Evolutionary conservation across 92 coral and sea anemone species (phyloP), one percentile per base, ranked within the genome.

Genomic region (Bergia puertoricense): DNA sequence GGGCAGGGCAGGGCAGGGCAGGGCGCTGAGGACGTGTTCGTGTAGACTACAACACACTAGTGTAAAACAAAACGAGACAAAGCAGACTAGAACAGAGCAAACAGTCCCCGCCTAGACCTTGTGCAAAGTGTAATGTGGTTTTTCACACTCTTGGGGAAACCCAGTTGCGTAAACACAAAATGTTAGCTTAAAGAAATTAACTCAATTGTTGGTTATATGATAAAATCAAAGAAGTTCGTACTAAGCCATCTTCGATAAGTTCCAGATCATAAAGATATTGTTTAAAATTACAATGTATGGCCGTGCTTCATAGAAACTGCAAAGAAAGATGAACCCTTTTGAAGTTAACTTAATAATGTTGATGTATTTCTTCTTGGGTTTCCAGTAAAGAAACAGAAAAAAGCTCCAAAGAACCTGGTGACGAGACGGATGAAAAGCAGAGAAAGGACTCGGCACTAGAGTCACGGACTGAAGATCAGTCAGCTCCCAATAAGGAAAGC

Each of bases 321-420:
- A 54, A 54, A 54, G 18, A 54, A 11, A 30, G 30, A 30, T 30
- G 30, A 30, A 30, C 30, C 30, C 30, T 30, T 30, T 30, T 30
- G 30, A 30, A 30, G 30, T 30, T 54, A 54, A 54, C 69, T 62
- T 62, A 16, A 22, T 16, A 62, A 3, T 22, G 69, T 18, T 62
- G 18, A 62, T 62, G 76, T 65, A 20, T 36, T 71, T 71, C 41
- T 71, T 23, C 22, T 11, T 71, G 54, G 44, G 14, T 46, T 69
- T 71, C 56, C 66, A 84, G 89, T 57, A 72, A 86, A 72, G 86
- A 36, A 46, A 72, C 30, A 36, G 73, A 54, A 59, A 79, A 81
- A 74, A 75, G 68, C 36, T 23, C 43, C 42, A 74, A 79, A 36
- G 79, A 86, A 73, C 40, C 71, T 16, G 80, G 18, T 15, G 56